A percentile compares a stretch with the other conserved stretches of the same genome.
Conservation (phyloP, 2,113 vertebrate species). For the Papio anubis region DNA sequence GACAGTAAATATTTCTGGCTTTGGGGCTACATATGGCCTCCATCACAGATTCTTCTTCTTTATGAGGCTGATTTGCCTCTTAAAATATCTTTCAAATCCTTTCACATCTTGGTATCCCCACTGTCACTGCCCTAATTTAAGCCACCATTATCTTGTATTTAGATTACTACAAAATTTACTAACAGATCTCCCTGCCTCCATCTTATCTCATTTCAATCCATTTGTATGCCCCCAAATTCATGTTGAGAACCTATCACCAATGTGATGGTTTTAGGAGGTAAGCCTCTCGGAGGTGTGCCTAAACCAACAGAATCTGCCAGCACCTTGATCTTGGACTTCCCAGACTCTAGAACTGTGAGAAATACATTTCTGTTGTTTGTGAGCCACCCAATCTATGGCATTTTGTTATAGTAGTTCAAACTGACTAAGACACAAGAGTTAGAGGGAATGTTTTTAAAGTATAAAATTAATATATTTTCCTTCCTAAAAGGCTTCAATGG, state of each 20-base stretch:
- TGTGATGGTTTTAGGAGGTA: neutral
- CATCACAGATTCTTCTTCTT: neutral
- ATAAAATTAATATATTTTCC: neutral
- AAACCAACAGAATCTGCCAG: neutral
- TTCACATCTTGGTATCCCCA: neutral
- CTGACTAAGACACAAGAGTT: neutral
- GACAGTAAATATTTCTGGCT: neutral
- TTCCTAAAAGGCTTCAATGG: neutral
- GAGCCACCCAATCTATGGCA: neutral
- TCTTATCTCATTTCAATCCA: constrained; percentile 1
- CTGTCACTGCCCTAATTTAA: neutral
- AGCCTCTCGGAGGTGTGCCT: neutral
- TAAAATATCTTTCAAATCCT: neutral
- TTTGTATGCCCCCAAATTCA: neutral
- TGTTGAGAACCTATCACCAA: neutral
- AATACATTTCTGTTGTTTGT: neutral
- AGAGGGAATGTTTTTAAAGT: neutral
- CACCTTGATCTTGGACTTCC: neutral
- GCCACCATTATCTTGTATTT: neutral
- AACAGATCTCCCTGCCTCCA: neutral
- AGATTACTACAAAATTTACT: neutral
- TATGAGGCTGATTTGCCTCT: neutral
- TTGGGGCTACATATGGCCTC: neutral
- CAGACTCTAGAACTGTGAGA: neutral
- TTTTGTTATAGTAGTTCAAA: neutral